Percentiles rank a stretch among this genome's conserved stretches.
Conservation (phyloP, 2,113 vertebrate species). For the Chionomys nivalis region DNA sequence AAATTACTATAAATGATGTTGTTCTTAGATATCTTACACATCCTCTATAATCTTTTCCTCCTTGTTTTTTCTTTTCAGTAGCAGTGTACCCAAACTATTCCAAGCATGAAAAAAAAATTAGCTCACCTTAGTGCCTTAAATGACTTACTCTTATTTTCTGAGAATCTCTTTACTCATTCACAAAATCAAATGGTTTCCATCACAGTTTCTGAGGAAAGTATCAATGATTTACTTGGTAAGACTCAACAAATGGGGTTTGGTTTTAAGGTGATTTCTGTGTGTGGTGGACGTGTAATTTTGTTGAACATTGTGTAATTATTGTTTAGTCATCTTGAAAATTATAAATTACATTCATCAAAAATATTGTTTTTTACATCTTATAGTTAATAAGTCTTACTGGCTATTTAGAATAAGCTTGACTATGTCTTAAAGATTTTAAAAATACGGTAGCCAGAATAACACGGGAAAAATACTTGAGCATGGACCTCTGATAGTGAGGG, state of each 20-base stretch:
- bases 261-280: neutral
- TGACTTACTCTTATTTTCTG: neutral
- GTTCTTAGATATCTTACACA: neutral
- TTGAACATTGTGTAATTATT: neutral
- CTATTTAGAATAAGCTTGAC: neutral
- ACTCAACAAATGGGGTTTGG: neutral
- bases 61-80: neutral
- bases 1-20: neutral
- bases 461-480: conserved; percentile 9
- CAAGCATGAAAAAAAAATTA: neutral
- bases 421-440: neutral
- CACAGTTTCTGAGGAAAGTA: neutral
- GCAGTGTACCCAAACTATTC: neutral
- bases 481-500: neutral
- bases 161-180: neutral
- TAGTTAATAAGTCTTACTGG: neutral
- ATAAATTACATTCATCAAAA: neutral
- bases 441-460: neutral
- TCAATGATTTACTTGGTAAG: neutral
- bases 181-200: neutral
- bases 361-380: neutral
- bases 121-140: neutral
- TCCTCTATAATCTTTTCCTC: neutral
- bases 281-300: no score
- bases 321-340: neutral